phyloP scores from a whole-genome alignment of 2,888 invertebrate species.

The Germaria angustata region DNA sequence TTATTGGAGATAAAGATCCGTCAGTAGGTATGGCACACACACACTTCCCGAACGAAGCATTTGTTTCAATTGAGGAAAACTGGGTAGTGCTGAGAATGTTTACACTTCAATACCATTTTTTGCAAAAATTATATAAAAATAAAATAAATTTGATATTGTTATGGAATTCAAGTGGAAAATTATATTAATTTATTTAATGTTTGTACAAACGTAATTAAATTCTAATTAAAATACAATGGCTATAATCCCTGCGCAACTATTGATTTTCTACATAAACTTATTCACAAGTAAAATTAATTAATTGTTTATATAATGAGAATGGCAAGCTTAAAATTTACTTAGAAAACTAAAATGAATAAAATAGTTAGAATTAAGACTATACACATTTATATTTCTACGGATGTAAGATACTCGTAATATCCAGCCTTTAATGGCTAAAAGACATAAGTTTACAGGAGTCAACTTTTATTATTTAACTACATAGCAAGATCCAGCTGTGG shows the following conservation, averaged over 20 bases:
- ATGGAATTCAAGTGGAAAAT: too few species aligned
- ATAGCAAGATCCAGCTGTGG: too few species aligned
- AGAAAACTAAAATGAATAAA: slow-evolving; percentile 40
- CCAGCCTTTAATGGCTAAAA: background rate
- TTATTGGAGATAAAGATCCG: too few species aligned
- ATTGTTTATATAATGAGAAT: background rate
- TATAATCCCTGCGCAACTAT: slow-evolving; percentile 55
- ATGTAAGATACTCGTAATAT: background rate
- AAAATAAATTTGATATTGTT: too few species aligned
- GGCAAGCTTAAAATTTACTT: slow-evolving; percentile 48
- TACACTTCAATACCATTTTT: too few species aligned
- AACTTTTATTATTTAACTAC: too few species aligned
- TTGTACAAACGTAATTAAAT: slow-evolving; percentile 15
- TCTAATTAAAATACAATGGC: slow-evolving; percentile 23
- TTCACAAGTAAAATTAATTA: slow-evolving; percentile 38
- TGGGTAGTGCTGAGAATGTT: too few species aligned
- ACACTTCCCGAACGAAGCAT: too few species aligned
- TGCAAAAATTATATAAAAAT: too few species aligned
- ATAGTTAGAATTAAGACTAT: slow-evolving; percentile 7
- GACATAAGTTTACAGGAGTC: background rate
- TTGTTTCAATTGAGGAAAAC: too few species aligned
- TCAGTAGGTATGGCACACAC: too few species aligned
- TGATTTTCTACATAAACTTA: slow-evolving; percentile 2
- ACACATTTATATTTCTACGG: background rate
- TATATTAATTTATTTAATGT: too few species aligned